Conservation (phyloP, 2,797 vertebrate species). For the Periparus ater region DNA sequence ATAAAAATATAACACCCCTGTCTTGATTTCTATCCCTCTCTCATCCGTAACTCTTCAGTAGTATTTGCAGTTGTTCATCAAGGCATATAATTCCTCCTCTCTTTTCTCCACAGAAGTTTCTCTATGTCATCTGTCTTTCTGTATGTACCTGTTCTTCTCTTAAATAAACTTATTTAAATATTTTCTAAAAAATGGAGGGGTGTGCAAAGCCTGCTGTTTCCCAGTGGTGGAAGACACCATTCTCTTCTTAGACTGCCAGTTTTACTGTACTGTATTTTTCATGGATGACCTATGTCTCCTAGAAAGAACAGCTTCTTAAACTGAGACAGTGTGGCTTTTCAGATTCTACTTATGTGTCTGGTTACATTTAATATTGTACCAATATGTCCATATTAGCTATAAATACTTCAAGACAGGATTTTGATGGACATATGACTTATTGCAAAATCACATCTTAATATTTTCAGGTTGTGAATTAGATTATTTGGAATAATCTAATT, state of each 20-base stretch:
- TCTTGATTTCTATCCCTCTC: neutral
- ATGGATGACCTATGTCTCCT: neutral
- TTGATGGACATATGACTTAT: neutral
- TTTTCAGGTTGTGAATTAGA: neutral
- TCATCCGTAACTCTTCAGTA: neutral
- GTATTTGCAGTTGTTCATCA: neutral
- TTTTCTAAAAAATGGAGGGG: neutral
- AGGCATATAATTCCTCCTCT: neutral
- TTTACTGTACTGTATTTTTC: neutral
- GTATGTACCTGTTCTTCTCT: neutral
- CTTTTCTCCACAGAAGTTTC: neutral
- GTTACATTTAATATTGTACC: neutral
- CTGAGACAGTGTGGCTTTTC: neutral
- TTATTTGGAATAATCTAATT: neutral
- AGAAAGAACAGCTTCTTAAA: neutral
- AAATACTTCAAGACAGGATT: neutral
- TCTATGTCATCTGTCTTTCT: neutral
- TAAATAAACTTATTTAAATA: neutral
- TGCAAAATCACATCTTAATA: neutral
- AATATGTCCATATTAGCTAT: neutral
- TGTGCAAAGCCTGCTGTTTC: neutral
- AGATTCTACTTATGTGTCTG: neutral
- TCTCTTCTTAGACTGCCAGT: neutral
- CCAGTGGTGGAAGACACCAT: neutral
- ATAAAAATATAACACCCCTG: fast-evolving